Evolutionary conservation across 2,888 invertebrate genomes (phyloP).

Genomic region (Malthinus seriepunctatus): DNA sequence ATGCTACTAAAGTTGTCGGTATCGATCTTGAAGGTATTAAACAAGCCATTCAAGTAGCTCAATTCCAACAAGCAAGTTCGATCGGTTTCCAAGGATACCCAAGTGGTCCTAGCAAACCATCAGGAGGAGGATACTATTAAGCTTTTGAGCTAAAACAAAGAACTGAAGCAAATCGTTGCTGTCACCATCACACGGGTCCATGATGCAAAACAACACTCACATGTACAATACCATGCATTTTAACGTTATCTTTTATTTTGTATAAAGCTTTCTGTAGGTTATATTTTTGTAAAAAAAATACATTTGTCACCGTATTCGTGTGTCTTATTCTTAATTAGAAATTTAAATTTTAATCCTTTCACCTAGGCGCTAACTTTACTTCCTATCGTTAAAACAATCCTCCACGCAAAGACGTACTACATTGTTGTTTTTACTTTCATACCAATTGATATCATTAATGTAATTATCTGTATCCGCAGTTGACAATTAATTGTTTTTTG

Average conservation of each 20-base stretch:
- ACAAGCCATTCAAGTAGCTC: constrained; percentile 86
- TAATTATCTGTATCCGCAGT: constrained; percentile 8
- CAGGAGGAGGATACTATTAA: constrained; percentile 65
- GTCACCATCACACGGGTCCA: constrained; percentile 52
- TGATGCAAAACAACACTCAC: constrained; percentile 50
- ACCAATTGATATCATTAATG: constrained; percentile 11
- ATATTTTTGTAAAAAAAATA: constrained; percentile 56
- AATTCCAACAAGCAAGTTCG: constrained; percentile 72
- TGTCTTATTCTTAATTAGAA: constrained; percentile 13
- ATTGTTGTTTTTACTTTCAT: constrained; percentile 11
- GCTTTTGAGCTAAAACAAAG: constrained; percentile 34
- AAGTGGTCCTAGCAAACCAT: constrained; percentile 58
- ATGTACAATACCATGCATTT: constrained; percentile 44
- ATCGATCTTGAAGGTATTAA: constrained; percentile 84
- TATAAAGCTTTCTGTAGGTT: constrained; percentile 58
- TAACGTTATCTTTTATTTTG: constrained; percentile 50
- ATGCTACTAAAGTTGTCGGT: constrained; percentile 70
- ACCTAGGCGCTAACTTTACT: constrained; percentile 1
- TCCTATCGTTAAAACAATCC: constrained; percentile 2
- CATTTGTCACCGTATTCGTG: constrained; percentile 57
- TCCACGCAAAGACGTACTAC: too few species aligned
- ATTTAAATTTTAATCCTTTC: constrained; percentile 9
- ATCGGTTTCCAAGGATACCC: constrained; percentile 58
- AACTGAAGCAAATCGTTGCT: constrained; percentile 37
- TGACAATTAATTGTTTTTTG: constrained; percentile 16